These are phyloP conservation scores for Pholis gunnellus DNA, from an alignment of 2,113 vertebrate genomes.

Conservation along the genomic window DNA sequence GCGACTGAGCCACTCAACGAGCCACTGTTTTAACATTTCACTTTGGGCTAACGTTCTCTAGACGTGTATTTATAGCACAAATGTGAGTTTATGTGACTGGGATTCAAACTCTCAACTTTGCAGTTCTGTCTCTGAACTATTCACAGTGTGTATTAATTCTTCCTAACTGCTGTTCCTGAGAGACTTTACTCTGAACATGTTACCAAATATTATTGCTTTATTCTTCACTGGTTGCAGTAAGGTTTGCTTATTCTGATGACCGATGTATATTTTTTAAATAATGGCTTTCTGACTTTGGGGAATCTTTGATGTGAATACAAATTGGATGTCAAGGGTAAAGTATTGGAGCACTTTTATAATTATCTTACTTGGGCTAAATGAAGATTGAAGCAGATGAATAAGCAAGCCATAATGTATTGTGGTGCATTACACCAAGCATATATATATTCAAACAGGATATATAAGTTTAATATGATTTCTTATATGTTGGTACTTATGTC, in stretches of 20 bases:
- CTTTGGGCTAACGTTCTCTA: too few species aligned
- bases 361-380: background rate
- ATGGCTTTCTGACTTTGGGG: background rate
- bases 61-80: background rate
- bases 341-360: background rate
- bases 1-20: background rate
- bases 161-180: background rate
- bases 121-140: background rate
- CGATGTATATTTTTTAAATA: background rate
- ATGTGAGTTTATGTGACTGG: background rate
- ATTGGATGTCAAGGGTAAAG: background rate
- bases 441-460: background rate
- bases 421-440: background rate
- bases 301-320: background rate
- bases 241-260: background rate
- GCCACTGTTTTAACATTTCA: too few species aligned
- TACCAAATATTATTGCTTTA: background rate
- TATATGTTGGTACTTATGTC: too few species aligned
- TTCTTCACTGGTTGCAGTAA: too few species aligned
- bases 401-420: too few species aligned
- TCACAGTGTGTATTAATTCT: background rate
- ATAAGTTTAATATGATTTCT: background rate
- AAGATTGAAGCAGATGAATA: background rate
- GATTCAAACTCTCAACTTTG: background rate
- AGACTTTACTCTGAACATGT: background rate